These are phyloP conservation scores for Telmatochromis brichardi DNA, from an alignment of 2,113 vertebrate genomes.

Conservation along the genomic window DNA sequence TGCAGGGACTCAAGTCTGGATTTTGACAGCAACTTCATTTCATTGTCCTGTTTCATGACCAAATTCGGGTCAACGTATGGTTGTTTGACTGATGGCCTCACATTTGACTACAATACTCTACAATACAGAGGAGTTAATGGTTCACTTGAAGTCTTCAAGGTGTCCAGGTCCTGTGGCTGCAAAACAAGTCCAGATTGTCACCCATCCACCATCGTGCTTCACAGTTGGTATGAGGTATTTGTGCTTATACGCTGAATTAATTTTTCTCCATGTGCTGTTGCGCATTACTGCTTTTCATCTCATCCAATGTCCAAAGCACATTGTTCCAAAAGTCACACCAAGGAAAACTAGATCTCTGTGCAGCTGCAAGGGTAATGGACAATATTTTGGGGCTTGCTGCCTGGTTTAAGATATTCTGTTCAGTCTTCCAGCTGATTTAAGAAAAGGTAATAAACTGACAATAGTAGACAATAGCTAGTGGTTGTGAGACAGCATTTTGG, in stretches of 20 bases:
- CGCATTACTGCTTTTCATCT: accelerated
- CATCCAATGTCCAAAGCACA: background rate
- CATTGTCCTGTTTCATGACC: background rate
- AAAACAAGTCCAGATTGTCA: background rate
- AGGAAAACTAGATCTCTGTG: background rate
- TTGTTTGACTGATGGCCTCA: background rate
- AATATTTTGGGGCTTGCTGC: background rate
- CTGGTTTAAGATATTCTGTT: background rate
- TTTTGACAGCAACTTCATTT: background rate
- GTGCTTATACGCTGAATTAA: background rate
- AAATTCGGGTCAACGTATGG: accelerated
- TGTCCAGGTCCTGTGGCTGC: background rate
- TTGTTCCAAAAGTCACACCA: background rate
- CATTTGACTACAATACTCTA: background rate
- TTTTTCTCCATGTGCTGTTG: background rate
- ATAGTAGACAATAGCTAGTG: background rate
- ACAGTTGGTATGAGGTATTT: background rate
- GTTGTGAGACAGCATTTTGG: background rate
- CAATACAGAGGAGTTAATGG: background rate
- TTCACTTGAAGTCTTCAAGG: background rate
- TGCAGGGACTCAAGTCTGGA: background rate
- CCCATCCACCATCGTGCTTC: accelerated
- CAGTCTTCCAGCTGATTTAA: background rate
- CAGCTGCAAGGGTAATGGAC: background rate
- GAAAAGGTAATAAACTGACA: background rate